Evolutionary conservation across 2,888 invertebrate genomes (phyloP), one percentile per base, ranked within the genome.

Genomic region (Euclidia mi): DNA sequence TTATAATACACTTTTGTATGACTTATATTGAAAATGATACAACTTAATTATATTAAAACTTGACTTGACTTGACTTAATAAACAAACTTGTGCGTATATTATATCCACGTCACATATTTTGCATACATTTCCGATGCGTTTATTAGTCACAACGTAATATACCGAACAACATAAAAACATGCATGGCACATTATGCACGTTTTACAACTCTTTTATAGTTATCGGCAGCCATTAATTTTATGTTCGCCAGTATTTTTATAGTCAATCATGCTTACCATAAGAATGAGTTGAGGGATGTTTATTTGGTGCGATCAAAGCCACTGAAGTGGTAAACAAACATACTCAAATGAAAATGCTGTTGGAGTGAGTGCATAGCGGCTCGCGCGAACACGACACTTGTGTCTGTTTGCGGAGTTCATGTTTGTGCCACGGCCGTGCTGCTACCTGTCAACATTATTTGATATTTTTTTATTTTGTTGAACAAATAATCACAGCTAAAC

Each of bases 311-410:
- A 66, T 58, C 60, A 47, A 32, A 47, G 50, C 47, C 58, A 40
- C 41, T 53, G 41, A 43, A 71, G 75, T 74, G 71, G 55, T 56
- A 59, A 57, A 49, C 44, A 44, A 74, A 71, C 62, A 71, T 34
- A 56, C 63, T 57, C 47, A 52, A 69, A 42, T 69, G 65, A 58
- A 65, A 71, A 70, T 63, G 71, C 52, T 47, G 61, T 37, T 53
- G 43, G 44, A 57, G 63, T 53, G 48, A 50, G 56, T 41, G 37
- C 52, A 55, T 50, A 40, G 20, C 40, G 17, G 50, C 35, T 37
- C 49, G 48, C 43, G 52, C 34, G 52, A n/a, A n/a, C n/a, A n/a
- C n/a, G n/a, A n/a, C n/a, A n/a, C n/a, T n/a, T n/a, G 12, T 47
- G 49, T 60, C 49, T 63, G 60, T 55, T 74, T 65, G 50, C 35